Conservation (phyloP, 1,140 invertebrate genomes). For the Dryas iulia region DNA sequence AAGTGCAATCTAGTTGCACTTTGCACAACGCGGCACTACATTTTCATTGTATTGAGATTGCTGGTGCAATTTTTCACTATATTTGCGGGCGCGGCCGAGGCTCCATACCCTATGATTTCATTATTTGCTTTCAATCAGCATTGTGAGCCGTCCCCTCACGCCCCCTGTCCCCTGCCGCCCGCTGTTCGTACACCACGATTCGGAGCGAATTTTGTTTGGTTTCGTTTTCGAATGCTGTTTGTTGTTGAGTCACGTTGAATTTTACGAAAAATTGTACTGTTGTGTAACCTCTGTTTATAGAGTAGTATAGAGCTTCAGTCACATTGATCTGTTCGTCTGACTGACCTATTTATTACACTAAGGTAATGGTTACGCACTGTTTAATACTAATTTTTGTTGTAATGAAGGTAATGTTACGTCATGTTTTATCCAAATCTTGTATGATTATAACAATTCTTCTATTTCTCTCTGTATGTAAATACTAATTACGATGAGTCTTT, state of each 20-base stretch:
- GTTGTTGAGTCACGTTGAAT: slow-evolving; percentile 67
- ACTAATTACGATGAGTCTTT: too few species aligned
- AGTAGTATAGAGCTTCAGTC: not conserved
- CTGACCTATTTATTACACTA: too few species aligned
- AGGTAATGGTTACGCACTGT: too few species aligned
- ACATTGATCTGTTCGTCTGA: too few species aligned
- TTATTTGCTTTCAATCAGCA: slow-evolving; percentile 80
- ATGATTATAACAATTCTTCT: too few species aligned
- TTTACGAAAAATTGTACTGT: slow-evolving; percentile 41
- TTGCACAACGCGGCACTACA: slow-evolving; percentile 9
- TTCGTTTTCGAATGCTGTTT: slow-evolving; percentile 75
- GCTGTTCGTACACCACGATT: slow-evolving; percentile 33
- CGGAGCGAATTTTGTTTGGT: slow-evolving; percentile 71
- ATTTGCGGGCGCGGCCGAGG: slow-evolving; percentile 59
- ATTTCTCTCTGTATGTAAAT: too few species aligned
- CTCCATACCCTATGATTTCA: slow-evolving; percentile 75
- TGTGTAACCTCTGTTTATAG: slow-evolving; percentile 3
- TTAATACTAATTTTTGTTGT: too few species aligned
- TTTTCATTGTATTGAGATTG: slow-evolving; percentile 52
- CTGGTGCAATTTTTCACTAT: slow-evolving; percentile 63
- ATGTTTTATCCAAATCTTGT: too few species aligned
- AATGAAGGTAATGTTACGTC: too few species aligned
- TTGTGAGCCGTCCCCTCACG: slow-evolving; percentile 59
- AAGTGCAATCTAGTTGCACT: slow-evolving; percentile 11
- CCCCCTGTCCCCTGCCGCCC: slow-evolving; percentile 5